Evolutionary conservation across 1,140 invertebrate species (phyloP), one percentile per base, ranked within the genome.

Genomic region (Tetramorium alpestre): DNA sequence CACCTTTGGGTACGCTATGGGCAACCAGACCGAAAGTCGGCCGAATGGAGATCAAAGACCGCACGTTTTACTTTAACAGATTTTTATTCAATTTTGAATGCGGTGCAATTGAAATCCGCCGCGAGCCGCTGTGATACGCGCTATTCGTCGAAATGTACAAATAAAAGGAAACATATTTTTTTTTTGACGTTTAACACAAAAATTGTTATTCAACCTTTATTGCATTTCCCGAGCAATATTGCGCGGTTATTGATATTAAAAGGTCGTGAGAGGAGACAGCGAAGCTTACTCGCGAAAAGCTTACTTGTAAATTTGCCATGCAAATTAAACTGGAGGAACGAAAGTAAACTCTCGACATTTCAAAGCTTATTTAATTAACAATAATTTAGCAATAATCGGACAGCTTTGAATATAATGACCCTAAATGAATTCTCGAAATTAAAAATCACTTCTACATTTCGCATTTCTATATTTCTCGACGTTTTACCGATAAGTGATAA

Each of bases 41-140:
- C 1, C 47, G n/a, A 54, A 33, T 38, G 33, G 47, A 69, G 47
- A 69, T 81, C 64, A 81, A 81, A 81, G 64, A 44, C 6, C 25
- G 33, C 28, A 16, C 47, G 33, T 16, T 28, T 77, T 65, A n/a
- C 38, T 8, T 41, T 33, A 47, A 8, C 8, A 7, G 16, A 69
- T 41, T 54, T 69, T 69, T 25, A 69, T 54, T 41, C 33, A 6
- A 22, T 69, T 81, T 69, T 56, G 56, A 25, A 81, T n/a, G n/a
- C 65, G 8, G 6, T 2, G 1, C n/a, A 54, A 4, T 69, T 69
- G 16, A 69, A 69, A 81, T 70, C 13, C 2, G n/a, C 16, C 49
- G 28, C 28, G 10, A 47, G 7, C 7, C 2, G 11, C 22, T 18
- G 11, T 2, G 7, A 18, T 18, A 25, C 11, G 33, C 18, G 22